These are phyloP conservation scores for Hydriomena furcata DNA, from an alignment of 2,888 invertebrate genomes.

Conservation along the genomic window DNA sequence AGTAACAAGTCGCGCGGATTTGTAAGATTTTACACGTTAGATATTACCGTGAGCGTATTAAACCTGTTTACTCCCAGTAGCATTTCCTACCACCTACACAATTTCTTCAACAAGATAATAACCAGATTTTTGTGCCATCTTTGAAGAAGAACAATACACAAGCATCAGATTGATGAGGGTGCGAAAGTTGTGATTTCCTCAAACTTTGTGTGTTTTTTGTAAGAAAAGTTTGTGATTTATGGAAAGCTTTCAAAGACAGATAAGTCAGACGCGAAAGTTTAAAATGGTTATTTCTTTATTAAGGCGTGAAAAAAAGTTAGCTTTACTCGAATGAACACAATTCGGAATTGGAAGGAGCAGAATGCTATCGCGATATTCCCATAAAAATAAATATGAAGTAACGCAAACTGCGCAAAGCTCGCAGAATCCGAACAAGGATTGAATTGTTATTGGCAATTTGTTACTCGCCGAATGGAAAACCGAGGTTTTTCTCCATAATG, in stretches of 20 bases:
- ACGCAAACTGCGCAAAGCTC: slow-evolving; percentile 24
- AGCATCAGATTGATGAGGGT: slow-evolving; percentile 64
- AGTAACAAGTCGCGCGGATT: slow-evolving; percentile 21
- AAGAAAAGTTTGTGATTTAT: slow-evolving; percentile 60
- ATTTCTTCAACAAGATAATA: slow-evolving; percentile 12
- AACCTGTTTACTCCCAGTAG: slow-evolving; percentile 9
- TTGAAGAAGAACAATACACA: slow-evolving; percentile 43
- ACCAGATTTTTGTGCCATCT: slow-evolving; percentile 14
- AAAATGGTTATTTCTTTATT: slow-evolving; percentile 26
- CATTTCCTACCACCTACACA: background rate
- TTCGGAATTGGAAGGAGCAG: background rate
- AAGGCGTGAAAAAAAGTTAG: slow-evolving; percentile 22
- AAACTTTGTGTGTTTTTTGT: slow-evolving; percentile 52
- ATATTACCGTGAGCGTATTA: slow-evolving; percentile 6
- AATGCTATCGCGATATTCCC: slow-evolving; percentile 8
- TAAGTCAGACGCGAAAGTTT: slow-evolving; percentile 39
- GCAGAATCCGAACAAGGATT: slow-evolving; percentile 31
- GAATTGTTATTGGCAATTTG: slow-evolving; percentile 37
- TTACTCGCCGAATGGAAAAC: slow-evolving; percentile 31
- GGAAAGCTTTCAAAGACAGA: slow-evolving; percentile 54
- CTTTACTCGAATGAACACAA: slow-evolving; percentile 2
- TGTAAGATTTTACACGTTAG: slow-evolving; percentile 20
- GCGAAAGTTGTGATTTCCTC: slow-evolving; percentile 47
- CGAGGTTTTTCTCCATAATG: slow-evolving; percentile 24
- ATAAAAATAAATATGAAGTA: slow-evolving; percentile 23